Evolutionary conservation across 2,797 vertebrate species (phyloP), one percentile per base, ranked within the genome.

Genomic region (Erpetoichthys calabaricus): DNA sequence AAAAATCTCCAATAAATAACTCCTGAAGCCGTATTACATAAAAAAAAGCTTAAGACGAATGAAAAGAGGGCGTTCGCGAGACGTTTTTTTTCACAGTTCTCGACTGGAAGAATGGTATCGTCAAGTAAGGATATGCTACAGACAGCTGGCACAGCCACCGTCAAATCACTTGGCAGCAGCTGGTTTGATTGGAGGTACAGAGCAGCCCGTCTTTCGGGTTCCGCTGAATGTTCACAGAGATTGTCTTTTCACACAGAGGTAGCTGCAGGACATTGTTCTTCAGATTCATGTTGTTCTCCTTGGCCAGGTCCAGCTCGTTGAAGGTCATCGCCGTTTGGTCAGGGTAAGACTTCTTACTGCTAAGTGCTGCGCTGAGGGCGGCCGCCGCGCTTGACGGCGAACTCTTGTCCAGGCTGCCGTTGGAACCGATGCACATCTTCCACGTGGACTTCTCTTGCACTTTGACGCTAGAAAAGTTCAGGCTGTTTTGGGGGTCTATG

Each of bases 201-300:
- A 98, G 86, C 70, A 96, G 86, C 57, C 88, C 89, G 44, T 96
- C 94, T 73, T 90, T 84, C 45, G 91, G 80, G 76, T 79, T 83
- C 67, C 85, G 90, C 81, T 92, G 91, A 81, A 98, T 97, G 81
- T 97, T 98, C 70, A 98, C 91, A 57, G 92, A 95, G 84, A 98
- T 92, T 59, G 89, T 97, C 83, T 95, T 97, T 82, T 98, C 95
- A 55, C 92, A 98, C 72, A 98, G 95, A 91, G 95, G 95, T 89
- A 98, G 94, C 87, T 97, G 94, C 60, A 98, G 85, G 70, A 97
- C 79, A 57, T 79, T 86, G 52, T 86, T 91, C 74, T 89, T 93
- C 80, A 97, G 84, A 73, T 86, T 88, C 81, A 88, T 81, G 74
- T 73, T 86, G 61, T 80, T 87, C 70, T 74, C 68, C 76, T 89